Evolutionary conservation across 2,888 invertebrate species (phyloP), one percentile per base, ranked within the genome.

Genomic region (Ophion costatus): DNA sequence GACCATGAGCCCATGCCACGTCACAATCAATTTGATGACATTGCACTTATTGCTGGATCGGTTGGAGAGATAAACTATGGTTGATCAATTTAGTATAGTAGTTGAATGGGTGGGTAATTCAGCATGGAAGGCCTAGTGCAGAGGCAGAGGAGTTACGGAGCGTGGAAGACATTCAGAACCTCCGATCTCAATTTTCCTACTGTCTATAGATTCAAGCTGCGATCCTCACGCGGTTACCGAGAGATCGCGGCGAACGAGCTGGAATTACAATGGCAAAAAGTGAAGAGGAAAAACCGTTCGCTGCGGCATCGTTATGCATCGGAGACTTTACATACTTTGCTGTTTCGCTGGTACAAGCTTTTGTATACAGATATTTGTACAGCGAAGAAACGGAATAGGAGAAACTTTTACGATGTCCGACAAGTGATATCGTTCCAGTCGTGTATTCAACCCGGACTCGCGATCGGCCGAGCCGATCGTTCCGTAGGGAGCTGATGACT

Each of bases 191-290:
- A 73, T 66, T 71, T 61, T 66, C 63, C 80, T 73, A 69, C 80
- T 67, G 76, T 77, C 17, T 71, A 67, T 33, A 76, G 71, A 80
- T 67, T 73, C 59, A 77, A 71, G 42, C 67, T 81, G 70, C 67
- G 77, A 69, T 77, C 80, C 73, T 73, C 73, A 66, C 51, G 56
- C 22, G 71, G 42, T 79, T 45, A 66, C 61, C 45, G 20, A 14
- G 75, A 74, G 67, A 74, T 69, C 73, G 71, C 56, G 51, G 63
- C n/a, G 69, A 84, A 84, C 80, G 67, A 76, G 73, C 80, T 77
- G 67, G 77, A 67, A 84, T 84, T 84, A 84, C 84, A 81, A 80
- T 81, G 80, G 61, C 80, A 73, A 80, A 84, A 83, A 82, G 79
- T 45, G 61, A 59, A 73, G 76, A 77, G 71, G 75, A 77, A 84